Percentiles rank a stretch among this genome's conserved stretches.
Evolutionary conservation across 2,888 invertebrate species (phyloP).

Genomic region (Crioceris asparagi): DNA sequence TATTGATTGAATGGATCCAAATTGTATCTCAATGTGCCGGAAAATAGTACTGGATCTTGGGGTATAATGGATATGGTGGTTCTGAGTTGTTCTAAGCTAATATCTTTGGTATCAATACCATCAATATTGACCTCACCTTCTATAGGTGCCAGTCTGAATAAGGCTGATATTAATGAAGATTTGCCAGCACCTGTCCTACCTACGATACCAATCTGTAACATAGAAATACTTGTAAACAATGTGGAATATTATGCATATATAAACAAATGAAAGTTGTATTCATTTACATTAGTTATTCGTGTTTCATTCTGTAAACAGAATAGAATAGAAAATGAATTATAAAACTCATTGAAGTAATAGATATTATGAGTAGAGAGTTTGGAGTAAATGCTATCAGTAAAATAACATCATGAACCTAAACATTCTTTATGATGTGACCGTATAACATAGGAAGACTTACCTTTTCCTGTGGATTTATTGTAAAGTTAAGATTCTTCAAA

Average conservation of each 20-base stretch:
- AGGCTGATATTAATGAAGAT: conserved; percentile 63
- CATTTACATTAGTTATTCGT: no score
- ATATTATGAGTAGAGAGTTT: no score
- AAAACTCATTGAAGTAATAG: no score
- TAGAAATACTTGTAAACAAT: no score
- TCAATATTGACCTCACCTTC: conserved; percentile 65
- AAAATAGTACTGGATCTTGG: conserved; percentile 48
- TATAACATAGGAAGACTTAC: conserved; percentile 32
- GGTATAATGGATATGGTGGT: conserved; percentile 47
- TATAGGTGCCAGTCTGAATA: conserved; percentile 65
- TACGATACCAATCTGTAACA: conserved; percentile 62
- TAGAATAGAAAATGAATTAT: no score
- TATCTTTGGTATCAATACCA: conserved; percentile 45
- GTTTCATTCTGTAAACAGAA: no score
- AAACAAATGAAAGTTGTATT: no score
- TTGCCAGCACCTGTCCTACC: conserved; percentile 81
- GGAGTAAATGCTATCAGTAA: no score
- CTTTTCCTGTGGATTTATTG: conserved; percentile 59
- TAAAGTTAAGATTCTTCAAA: conserved; percentile 59
- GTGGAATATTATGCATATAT: no score
- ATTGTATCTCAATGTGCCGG: conserved; percentile 56
- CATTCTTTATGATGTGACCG: neutral
- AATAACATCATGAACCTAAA: neutral
- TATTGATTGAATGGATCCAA: conserved; percentile 65
- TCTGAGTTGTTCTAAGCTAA: conserved; percentile 47